These are phyloP conservation scores for Ictidomys tridecemlineatus DNA, from an alignment of 2,113 vertebrate genomes.

Conservation along the genomic window DNA sequence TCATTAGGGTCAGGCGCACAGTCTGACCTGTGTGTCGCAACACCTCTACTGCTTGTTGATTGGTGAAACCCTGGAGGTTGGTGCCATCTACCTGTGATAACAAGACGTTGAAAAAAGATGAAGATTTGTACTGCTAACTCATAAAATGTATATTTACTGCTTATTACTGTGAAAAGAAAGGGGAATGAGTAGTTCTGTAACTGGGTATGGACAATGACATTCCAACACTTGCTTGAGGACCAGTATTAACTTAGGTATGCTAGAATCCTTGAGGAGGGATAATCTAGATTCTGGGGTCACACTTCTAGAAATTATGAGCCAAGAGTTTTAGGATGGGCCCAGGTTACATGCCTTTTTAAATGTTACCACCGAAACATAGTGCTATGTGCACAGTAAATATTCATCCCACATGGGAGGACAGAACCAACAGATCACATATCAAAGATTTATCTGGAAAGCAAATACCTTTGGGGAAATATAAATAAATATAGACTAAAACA, in stretches of 20 bases:
- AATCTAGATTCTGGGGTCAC: not conserved
- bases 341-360: not conserved
- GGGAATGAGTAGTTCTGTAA: not conserved
- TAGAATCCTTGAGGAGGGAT: not conserved
- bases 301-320: not conserved
- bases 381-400: not conserved
- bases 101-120: constrained; percentile 58
- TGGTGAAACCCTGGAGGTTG: constrained; percentile 97
- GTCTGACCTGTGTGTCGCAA: constrained; percentile 95
- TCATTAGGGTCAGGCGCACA: constrained; percentile 93
- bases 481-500: not conserved
- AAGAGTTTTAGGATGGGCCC: not conserved
- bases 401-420: not conserved
- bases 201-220: not conserved
- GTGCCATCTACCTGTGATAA: constrained; percentile 94
- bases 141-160: not conserved
- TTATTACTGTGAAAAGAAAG: not conserved
- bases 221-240: not conserved
- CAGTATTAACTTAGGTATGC: not conserved
- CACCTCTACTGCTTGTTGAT: constrained; percentile 98
- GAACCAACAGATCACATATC: not conserved
- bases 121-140: not conserved
- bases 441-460: constrained; percentile 28
- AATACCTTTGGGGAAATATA: not conserved
- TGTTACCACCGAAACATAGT: not conserved